These are phyloP conservation scores for Tanypteryx hageni DNA, from an alignment of 2,888 invertebrate genomes.

Conservation along the genomic window DNA sequence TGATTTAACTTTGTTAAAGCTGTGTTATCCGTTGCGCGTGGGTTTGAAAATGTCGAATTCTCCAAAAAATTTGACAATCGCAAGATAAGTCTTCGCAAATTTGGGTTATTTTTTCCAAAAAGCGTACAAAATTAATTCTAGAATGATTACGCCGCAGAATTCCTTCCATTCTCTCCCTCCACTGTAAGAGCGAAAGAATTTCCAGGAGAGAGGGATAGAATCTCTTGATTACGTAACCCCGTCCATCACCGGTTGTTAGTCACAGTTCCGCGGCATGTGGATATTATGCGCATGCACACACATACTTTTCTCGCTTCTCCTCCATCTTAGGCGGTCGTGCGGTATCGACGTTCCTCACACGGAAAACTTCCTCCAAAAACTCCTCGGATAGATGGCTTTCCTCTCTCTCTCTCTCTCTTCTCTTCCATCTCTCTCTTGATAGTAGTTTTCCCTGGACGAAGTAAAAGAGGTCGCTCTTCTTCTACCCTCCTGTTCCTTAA, in stretches of 20 bases:
- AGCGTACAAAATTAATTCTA: too few relatives aligned
- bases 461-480: neutral
- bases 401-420: neutral
- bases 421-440: neutral
- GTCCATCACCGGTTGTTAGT: constrained; percentile 26
- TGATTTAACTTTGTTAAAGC: too few relatives aligned
- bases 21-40: too few relatives aligned
- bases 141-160: too few relatives aligned
- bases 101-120: too few relatives aligned
- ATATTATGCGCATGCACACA: constrained; percentile 15
- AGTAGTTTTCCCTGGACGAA: constrained; percentile 15
- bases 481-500: neutral
- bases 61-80: too few relatives aligned
- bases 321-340: neutral
- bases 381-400: neutral
- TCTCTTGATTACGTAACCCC: neutral
- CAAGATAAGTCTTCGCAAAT: too few relatives aligned
- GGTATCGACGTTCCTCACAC: neutral
- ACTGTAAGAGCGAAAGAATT: neutral
- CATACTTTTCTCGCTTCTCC: neutral
- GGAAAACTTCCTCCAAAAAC: constrained; percentile 27
- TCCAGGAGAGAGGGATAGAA: neutral
- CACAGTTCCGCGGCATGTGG: neutral
- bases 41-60: too few relatives aligned
- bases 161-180: too few relatives aligned